Evolutionary conservation across 2,113 vertebrate species (phyloP), one percentile per base, ranked within the genome.

Genomic region (Sinocyclocheilus rhinocerous): DNA sequence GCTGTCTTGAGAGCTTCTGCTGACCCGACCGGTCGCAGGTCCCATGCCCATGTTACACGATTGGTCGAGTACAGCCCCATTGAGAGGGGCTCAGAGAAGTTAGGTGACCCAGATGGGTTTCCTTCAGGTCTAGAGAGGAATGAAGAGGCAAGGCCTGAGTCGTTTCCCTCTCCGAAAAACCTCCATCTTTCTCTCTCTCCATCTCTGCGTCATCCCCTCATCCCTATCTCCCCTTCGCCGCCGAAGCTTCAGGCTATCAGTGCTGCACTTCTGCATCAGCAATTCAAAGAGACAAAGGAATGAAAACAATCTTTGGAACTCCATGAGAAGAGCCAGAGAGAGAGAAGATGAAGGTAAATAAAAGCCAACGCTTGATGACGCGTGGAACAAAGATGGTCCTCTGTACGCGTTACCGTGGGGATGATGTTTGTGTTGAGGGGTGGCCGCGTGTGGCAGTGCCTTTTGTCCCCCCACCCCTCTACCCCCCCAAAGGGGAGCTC

Each of bases 341-440:
- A 67, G 86, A 90, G 72, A 88, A 91, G 86, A 84, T 85, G 70
- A 84, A 76, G 81, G 82, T 55, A 86, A 81, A 86, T 84, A 90
- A 87, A 87, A 89, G 83, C 45, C n/a, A 39, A 75, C 5, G 55
- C 87, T 87, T 87, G 76, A 88, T 87, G 84, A 81, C 69, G 59
- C 22, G 16, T 39, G 7, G 83, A 81, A 89, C 85, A 86, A 83
- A 85, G 87, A 84, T 86, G 84, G 81, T 50, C 63, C 24, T 83
- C 63, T 82, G 84, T 77, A 63, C 55, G 81, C 42, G 20, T 78
- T 67, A 86, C 76, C 59, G 85, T 87, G 80, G 90, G 88, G 87
- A 90, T 89, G 90, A 85, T 91, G 91, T 92, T 91, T 91, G 85
- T 91, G 90, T 88, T 92, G 86, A 89, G 85, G 85, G 92, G 90